Evolutionary conservation across 2,888 invertebrate genomes (phyloP).

Genomic region (Lycocerus yunnanus): DNA sequence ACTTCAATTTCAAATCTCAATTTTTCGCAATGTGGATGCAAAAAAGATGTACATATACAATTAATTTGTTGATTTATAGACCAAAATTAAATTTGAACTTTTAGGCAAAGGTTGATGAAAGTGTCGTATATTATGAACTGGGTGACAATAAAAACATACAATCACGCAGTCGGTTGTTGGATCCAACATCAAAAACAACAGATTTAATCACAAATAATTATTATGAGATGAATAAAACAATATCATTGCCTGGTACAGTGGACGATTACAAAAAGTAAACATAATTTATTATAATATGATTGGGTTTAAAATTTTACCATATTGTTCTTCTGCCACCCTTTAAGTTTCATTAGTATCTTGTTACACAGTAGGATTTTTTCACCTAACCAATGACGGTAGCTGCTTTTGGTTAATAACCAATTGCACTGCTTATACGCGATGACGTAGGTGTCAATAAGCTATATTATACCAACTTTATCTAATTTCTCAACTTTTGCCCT

Average conservation of each 20-base stretch:
- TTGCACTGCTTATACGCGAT: no score
- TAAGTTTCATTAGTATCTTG: no score
- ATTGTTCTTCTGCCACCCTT: no score
- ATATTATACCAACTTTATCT: no score
- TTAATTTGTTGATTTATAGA: neutral
- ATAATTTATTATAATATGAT: no score
- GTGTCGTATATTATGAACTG: neutral
- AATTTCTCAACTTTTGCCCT: no score
- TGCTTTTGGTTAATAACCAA: no score
- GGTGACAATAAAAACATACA: neutral
- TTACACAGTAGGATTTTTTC: no score
- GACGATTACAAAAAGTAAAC: neutral
- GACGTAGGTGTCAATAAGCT: no score
- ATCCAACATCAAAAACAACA: neutral
- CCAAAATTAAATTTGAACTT: neutral
- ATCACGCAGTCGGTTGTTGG: neutral
- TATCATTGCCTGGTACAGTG: neutral
- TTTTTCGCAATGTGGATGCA: neutral
- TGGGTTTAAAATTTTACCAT: no score
- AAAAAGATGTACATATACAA: neutral
- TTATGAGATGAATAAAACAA: neutral
- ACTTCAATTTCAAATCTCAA: neutral
- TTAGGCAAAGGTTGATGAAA: neutral
- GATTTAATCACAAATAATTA: neutral
- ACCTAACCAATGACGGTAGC: no score